These are phyloP conservation scores for Lepidocyrtinus sp. DNA, from an alignment of 2,888 invertebrate genomes.

Conservation along the genomic window DNA sequence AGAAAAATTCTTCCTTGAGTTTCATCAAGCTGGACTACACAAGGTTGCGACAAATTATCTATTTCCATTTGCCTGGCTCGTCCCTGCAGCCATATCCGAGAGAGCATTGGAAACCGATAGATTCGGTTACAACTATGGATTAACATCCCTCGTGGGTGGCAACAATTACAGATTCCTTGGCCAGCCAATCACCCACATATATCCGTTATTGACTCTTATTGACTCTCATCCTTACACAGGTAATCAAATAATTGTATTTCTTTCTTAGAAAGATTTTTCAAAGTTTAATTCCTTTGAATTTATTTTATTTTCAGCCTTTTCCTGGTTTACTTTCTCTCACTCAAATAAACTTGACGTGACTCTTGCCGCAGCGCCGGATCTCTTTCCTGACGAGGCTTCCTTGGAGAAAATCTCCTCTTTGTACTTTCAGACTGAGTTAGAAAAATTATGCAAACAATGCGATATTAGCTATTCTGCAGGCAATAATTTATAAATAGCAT, in stretches of 20 bases:
- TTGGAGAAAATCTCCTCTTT: conserved; percentile 43
- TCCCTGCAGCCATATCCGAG: conserved; percentile 35
- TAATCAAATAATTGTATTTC: conserved; percentile 20
- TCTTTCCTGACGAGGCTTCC: conserved; percentile 44
- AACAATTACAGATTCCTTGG: conserved; percentile 57
- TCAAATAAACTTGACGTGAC: conserved; percentile 59
- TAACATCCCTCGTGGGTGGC: conserved; percentile 60
- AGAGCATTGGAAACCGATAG: conserved; percentile 48
- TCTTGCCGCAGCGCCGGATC: conserved; percentile 58
- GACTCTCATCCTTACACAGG: conserved; percentile 63
- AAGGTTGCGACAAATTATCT: conserved; percentile 58
- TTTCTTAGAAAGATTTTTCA: not conserved
- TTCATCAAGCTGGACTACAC: conserved; percentile 56
- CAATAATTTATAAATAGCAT: no score
- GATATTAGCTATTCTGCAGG: conserved; percentile 20
- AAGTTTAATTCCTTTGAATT: not conserved
- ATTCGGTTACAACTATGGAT: conserved; percentile 54
- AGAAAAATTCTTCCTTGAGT: conserved; percentile 55
- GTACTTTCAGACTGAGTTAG: conserved; percentile 61
- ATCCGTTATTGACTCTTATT: conserved; percentile 57
- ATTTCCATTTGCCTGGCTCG: conserved; percentile 59
- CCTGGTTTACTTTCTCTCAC: conserved; percentile 64
- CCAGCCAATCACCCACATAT: conserved; percentile 40
- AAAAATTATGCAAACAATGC: conserved; percentile 55
- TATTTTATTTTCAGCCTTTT: conserved; percentile 50